phyloP scores from a whole-genome alignment of 2,888 invertebrate genomes.

The Patella caerulea region DNA sequence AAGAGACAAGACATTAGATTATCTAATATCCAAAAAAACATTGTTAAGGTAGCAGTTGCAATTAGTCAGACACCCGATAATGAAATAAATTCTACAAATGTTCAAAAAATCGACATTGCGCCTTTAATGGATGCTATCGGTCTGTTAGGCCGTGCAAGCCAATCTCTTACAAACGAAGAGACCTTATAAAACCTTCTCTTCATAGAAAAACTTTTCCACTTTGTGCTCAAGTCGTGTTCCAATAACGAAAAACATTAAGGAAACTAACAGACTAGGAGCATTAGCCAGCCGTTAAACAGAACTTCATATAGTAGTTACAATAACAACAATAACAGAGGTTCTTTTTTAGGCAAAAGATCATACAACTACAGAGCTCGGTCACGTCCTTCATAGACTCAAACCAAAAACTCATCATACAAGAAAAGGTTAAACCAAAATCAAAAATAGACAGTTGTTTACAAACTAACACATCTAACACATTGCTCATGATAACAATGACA shows the following conservation, averaged over 20 bases:
- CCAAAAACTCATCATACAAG: too few species aligned
- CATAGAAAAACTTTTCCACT: neutral
- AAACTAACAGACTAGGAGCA: neutral
- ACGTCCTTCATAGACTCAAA: too few species aligned
- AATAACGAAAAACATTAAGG: neutral
- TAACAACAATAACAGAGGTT: neutral
- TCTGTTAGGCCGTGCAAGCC: neutral
- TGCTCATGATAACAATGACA: too few species aligned
- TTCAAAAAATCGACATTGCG: neutral
- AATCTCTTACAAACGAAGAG: neutral
- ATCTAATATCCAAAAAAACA: neutral
- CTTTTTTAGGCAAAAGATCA: neutral
- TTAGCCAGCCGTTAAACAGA: neutral
- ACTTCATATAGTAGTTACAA: neutral
- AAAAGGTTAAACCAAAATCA: too few species aligned
- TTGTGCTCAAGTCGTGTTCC: neutral
- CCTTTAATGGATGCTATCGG: neutral
- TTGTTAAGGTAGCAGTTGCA: neutral
- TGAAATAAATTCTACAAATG: neutral
- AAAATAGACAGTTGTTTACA: too few species aligned
- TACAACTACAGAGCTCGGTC: too few species aligned
- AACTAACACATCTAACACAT: too few species aligned
- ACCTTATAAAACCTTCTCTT: neutral
- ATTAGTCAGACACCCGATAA: neutral
- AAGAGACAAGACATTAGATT: neutral